Conservation (phyloP, 2,797 vertebrate species). For the Hydrolagus colliei region DNA sequence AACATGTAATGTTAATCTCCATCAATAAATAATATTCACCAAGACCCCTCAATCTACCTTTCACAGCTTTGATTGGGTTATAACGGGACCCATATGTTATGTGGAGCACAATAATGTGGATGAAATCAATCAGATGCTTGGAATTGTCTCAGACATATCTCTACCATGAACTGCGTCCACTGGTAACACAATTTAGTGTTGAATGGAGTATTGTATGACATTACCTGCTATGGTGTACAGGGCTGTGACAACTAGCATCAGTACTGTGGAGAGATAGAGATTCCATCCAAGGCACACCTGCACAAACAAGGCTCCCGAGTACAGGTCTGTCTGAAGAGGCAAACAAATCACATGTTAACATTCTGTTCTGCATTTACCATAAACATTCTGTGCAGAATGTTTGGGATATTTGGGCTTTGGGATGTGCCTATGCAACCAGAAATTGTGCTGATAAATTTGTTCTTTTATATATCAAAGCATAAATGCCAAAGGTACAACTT, state of each 20-base stretch:
- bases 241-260: conserved; percentile 75
- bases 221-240: conserved; percentile 81
- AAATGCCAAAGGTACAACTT: no score
- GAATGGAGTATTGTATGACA: not conserved
- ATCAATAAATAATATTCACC: not conserved
- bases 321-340: conserved; percentile 72
- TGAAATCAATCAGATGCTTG: not conserved
- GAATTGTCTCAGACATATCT: not conserved
- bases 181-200: not conserved
- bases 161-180: no score
- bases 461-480: no score
- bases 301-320: conserved; percentile 78
- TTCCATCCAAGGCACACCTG: conserved; percentile 90
- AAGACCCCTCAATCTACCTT: not conserved
- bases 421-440: no score
- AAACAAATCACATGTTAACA: not conserved
- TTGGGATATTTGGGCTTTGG: no score
- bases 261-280: conserved; percentile 76
- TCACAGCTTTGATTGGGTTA: not conserved
- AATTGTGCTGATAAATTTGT: no score
- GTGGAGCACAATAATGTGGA: not conserved
- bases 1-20: not conserved
- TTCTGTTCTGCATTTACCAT: not conserved
- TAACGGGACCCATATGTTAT: not conserved
- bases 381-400: no score